Percentiles rank a stretch among this genome's conserved stretches.
Evolutionary conservation across 1,140 invertebrate species (phyloP).

Genomic region (Tetramorium parvispinum): DNA sequence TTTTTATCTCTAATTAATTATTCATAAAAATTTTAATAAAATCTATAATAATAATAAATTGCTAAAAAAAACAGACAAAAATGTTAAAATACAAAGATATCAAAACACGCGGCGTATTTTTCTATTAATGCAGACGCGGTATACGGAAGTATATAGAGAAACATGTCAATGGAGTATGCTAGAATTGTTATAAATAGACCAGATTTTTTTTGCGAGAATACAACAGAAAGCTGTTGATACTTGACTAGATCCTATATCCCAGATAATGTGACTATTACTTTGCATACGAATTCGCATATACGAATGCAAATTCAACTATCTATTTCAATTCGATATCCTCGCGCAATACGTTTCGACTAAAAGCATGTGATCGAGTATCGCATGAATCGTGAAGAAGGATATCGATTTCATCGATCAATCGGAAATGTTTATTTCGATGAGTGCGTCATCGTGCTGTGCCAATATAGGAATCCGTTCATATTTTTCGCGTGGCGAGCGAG

Average conservation of each 20-base stretch:
- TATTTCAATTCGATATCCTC: slow-evolving; percentile 15
- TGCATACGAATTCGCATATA: background rate
- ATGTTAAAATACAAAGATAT: background rate
- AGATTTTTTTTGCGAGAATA: slow-evolving; percentile 17
- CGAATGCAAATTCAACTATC: slow-evolving; percentile 35
- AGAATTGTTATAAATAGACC: background rate
- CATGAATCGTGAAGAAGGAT: background rate
- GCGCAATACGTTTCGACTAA: background rate
- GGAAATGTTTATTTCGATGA: slow-evolving; percentile 7
- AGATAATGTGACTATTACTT: slow-evolving; percentile 36
- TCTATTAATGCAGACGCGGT: background rate
- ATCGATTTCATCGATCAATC: slow-evolving; percentile 24
- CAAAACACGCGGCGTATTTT: background rate
- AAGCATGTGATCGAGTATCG: slow-evolving; percentile 45
- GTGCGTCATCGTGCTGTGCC: background rate
- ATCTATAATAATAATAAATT: slow-evolving; percentile 1
- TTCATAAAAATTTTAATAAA: background rate
- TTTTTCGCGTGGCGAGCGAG: background rate
- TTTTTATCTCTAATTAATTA: background rate
- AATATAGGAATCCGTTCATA: background rate
- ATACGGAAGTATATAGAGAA: background rate
- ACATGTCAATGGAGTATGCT: background rate
- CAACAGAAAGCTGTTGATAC: background rate
- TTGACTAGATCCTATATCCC: background rate
- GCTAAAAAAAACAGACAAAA: background rate